Conservation (phyloP, 2,797 vertebrate species). For the Peromyscus melanophrys region DNA sequence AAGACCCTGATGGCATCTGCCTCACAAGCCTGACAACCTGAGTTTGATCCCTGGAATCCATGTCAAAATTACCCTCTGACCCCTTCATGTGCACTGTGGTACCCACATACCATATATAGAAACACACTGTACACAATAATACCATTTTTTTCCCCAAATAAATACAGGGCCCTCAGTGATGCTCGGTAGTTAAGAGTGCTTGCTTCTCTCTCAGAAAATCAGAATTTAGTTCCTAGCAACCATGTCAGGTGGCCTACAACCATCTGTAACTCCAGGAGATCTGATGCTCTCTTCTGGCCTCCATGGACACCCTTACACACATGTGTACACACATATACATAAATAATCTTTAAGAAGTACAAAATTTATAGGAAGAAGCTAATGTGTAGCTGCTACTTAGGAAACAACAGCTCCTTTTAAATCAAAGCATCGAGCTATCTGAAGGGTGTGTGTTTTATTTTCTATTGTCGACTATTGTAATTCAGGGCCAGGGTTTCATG, state of each 20-base stretch:
- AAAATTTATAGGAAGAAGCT: background rate
- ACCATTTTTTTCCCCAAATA: background rate
- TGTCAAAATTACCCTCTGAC: background rate
- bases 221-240: too few species aligned
- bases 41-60: background rate
- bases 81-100: background rate
- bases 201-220: background rate
- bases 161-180: too few species aligned
- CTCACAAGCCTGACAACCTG: background rate
- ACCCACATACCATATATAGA: background rate
- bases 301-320: background rate
- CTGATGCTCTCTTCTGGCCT: background rate
- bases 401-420: fast-evolving
- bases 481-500: background rate
- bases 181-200: background rate
- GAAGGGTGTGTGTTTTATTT: background rate
- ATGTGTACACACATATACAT: background rate
- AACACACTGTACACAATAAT: background rate
- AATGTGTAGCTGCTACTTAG: background rate
- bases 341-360: background rate
- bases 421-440: background rate
- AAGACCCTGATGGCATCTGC: background rate
- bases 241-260: background rate
- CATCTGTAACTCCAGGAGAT: background rate
- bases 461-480: background rate